Conservation (phyloP, 2,888 invertebrate species). For the Reticulitermes lucifugus region DNA sequence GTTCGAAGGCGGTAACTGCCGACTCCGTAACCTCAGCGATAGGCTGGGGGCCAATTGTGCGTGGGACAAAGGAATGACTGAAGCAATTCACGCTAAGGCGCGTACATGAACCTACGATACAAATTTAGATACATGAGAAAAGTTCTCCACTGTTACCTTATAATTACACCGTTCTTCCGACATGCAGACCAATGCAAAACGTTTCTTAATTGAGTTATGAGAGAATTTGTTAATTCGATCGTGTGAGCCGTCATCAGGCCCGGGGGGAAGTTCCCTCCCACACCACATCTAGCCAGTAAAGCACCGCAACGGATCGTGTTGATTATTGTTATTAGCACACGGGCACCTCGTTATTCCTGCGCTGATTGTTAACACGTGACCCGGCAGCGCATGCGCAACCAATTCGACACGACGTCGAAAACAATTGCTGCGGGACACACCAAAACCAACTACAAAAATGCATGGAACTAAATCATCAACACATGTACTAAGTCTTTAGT, state of each 20-base stretch:
- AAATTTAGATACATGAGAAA: not conserved
- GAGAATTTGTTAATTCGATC: not conserved
- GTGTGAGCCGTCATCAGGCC: not conserved
- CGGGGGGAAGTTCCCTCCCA: not conserved
- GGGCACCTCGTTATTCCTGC: constrained; percentile 14
- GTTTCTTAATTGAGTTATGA: constrained; percentile 23
- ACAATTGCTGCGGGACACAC: constrained; percentile 21
- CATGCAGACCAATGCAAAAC: not conserved
- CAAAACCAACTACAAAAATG: not conserved
- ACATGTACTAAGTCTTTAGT: no score
- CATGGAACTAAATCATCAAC: not conserved
- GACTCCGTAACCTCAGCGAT: no score
- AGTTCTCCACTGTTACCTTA: not conserved
- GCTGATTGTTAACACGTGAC: constrained; percentile 7
- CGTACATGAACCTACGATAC: not conserved
- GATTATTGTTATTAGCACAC: constrained; percentile 30
- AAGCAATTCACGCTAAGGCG: not conserved
- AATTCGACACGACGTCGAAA: not conserved
- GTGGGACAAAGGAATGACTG: no score
- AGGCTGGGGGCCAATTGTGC: no score
- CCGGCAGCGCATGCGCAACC: constrained; percentile 8
- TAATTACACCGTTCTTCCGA: not conserved
- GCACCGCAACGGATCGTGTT: constrained; percentile 23
- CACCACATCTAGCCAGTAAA: not conserved
- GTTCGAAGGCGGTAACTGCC: no score